Percentiles rank a stretch among this genome's conserved stretches.
Conservation (phyloP, 2,888 invertebrate genomes). For the Geotrupes spiniger region DNA sequence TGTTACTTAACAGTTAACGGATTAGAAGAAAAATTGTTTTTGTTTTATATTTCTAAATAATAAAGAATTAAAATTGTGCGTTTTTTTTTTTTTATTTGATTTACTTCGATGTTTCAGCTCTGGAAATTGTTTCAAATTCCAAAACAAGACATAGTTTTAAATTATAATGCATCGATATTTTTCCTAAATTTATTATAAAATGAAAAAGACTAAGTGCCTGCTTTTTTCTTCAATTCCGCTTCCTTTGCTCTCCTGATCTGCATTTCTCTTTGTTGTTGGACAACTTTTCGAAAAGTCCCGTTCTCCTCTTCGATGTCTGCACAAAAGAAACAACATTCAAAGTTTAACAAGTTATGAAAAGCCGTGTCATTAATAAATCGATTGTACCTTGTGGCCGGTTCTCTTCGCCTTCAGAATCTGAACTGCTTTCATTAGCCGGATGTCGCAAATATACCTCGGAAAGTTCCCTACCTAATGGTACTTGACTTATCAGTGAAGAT, state of each 20-base stretch:
- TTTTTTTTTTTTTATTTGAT: slow-evolving; percentile 31
- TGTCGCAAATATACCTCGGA: slow-evolving; percentile 72
- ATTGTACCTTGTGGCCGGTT: slow-evolving; percentile 39
- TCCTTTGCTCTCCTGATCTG: slow-evolving; percentile 46
- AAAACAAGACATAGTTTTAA: no score
- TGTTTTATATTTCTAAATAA: slow-evolving; percentile 8
- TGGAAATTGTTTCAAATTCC: no score
- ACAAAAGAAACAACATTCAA: slow-evolving; percentile 11
- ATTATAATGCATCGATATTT: no score
- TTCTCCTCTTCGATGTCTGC: slow-evolving; percentile 38
- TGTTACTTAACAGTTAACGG: slow-evolving; percentile 20
- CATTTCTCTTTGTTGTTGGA: slow-evolving; percentile 46
- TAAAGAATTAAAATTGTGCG: background rate
- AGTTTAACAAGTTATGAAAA: slow-evolving; percentile 4
- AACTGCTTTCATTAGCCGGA: slow-evolving; percentile 72
- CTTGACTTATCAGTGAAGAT: slow-evolving; percentile 48
- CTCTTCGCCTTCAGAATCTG: slow-evolving; percentile 68
- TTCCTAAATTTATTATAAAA: no score
- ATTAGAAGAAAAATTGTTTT: slow-evolving; percentile 3
- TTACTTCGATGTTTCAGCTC: no score
- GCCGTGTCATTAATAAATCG: background rate
- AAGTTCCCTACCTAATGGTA: slow-evolving; percentile 59
- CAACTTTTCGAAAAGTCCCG: slow-evolving; percentile 43
- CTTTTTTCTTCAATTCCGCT: slow-evolving; percentile 37
- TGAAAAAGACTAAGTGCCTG: background rate